Conservation (phyloP, 2,888 invertebrate genomes). For the Apotomis betuletana region DNA sequence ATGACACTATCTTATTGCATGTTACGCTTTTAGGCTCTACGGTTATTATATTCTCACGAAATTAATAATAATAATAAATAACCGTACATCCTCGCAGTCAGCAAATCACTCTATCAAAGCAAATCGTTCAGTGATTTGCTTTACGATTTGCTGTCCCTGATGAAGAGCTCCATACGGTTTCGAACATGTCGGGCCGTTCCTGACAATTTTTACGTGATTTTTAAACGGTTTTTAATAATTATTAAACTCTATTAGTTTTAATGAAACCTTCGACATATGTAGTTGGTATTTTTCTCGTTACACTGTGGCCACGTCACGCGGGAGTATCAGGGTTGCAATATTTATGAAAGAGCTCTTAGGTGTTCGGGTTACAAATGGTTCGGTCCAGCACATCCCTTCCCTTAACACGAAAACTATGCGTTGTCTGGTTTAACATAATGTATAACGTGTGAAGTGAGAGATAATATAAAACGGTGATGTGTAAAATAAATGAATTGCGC, state of each 20-base stretch:
- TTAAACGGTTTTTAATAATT: no score
- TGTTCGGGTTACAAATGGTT: slow-evolving; percentile 29
- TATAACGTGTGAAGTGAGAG: neutral
- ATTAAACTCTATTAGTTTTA: neutral
- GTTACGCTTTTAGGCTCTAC: no score
- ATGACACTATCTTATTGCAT: no score
- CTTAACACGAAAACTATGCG: slow-evolving; percentile 8
- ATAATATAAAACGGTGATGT: slow-evolving; percentile 7
- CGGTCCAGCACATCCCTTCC: neutral
- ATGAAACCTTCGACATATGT: neutral
- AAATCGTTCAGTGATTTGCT: no score
- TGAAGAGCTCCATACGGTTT: no score
- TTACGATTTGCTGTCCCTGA: no score
- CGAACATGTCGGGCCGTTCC: no score
- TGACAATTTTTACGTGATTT: no score
- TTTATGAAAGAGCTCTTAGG: slow-evolving; percentile 21
- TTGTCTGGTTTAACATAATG: slow-evolving; percentile 11
- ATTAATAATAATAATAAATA: no score
- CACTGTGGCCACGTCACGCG: slow-evolving; percentile 11
- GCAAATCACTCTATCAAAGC: no score
- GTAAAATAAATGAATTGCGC: neutral
- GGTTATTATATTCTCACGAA: no score
- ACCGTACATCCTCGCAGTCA: no score
- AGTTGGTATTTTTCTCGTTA: neutral
- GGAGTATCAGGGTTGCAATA: slow-evolving; percentile 11